Base-by-base conservation (phyloP, 1,140 invertebrate species). In the Oryzaephilus surinamensis region DNA sequence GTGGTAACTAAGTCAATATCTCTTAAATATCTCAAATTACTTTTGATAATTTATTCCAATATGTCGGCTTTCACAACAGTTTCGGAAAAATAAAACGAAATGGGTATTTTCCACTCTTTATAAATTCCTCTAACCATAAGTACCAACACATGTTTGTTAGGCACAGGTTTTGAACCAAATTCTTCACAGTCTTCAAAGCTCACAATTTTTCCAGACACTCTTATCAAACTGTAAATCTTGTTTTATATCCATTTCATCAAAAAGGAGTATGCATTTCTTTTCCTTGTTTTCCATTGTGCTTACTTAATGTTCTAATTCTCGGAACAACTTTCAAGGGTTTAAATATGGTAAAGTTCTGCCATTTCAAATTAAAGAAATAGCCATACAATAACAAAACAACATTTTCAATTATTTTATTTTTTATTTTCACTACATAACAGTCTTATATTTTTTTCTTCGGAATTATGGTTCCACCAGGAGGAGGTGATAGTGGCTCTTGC, bases 211-310 rank as follows among this genome's bases (percentile, higher is more conserved):
- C 17, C 32, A 15, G 8, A 8, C 11, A 20, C 21, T n/a, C n/a
- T n/a, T 35, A 23, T 19, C 11, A 6, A 21, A 35, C 15, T 35
- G 6, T 6, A 35, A 20, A 10, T 12, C 11, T 21, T 35, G 10
- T 21, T 35, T 35, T 23, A 35, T 19, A 21, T 12, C 32, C 32
- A 35, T 35, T 35, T 35, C 32, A 21, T 35, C 32, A n/a, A 18
- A 35, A 15, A 23, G 11, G 15, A 35, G 21, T 11, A 35, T 18
- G 21, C 32, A 35, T 12, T 20, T 3, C 11, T 12, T 18, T 8
- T 21, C 21, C 11, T 21, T 35, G 2, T 19, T 19, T 6, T 18
- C 17, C 32, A 35, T 35, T 20, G 16, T 13, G 11, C 17, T 15
- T 21, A 19, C 17, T 35, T 35, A 20, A 11, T 21, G 11, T 11